These are phyloP conservation scores for Drosophila saltans DNA, from an alignment of 1,140 invertebrate species.

Conservation along the genomic window DNA sequence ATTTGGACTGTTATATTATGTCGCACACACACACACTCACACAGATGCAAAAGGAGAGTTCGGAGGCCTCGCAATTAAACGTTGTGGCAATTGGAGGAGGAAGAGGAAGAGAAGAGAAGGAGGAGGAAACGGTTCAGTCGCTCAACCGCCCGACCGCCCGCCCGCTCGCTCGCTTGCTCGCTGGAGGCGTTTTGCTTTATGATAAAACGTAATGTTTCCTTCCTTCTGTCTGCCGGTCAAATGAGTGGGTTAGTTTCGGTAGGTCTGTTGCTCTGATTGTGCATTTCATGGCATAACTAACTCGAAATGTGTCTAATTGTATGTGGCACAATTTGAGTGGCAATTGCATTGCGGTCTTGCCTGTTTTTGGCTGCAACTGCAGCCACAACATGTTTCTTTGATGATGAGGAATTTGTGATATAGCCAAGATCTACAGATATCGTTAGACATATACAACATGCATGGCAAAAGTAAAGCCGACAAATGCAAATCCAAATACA, in stretches of 20 bases:
- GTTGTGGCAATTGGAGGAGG: constrained; percentile 38
- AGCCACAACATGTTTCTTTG: constrained; percentile 41
- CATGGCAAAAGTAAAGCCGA: neutral
- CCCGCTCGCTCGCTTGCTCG: no score
- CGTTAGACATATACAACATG: constrained; percentile 9
- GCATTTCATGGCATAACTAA: constrained; percentile 73
- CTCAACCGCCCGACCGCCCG: no score
- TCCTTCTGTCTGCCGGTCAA: constrained; percentile 32
- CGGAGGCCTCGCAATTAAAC: constrained; percentile 64
- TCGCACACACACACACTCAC: constrained; percentile 65
- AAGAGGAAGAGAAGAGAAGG: neutral
- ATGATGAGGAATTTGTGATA: constrained; percentile 66
- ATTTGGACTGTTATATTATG: constrained; percentile 73
- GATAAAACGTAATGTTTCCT: constrained; percentile 8
- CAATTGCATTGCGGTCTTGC: constrained; percentile 47
- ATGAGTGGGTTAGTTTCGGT: constrained; percentile 57
- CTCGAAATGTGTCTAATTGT: constrained; percentile 72
- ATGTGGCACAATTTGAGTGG: constrained; percentile 54
- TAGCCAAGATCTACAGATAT: constrained; percentile 48
- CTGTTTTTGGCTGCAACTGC: constrained; percentile 38
- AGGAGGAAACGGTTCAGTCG: neutral
- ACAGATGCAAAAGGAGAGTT: constrained; percentile 40
- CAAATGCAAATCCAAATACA: constrained; percentile 33
- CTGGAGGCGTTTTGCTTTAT: constrained; percentile 24
- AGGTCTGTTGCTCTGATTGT: constrained; percentile 63